Evolutionary conservation across 2,888 invertebrate species (phyloP).

Genomic region (Lepidocyrtoides sp.): DNA sequence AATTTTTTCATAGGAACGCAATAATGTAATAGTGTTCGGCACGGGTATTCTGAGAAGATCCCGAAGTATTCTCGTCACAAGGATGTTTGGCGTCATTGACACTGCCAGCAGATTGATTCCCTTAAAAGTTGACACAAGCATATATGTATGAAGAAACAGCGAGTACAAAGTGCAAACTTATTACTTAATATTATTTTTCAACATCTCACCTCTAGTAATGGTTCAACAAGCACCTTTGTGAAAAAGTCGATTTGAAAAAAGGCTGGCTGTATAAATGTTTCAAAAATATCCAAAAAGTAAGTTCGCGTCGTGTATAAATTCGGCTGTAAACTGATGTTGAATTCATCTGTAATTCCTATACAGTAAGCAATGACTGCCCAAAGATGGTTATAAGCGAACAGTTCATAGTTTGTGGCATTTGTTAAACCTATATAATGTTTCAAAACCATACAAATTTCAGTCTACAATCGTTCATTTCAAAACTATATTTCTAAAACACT

Average conservation of each 20-base stretch:
- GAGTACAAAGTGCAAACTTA: too few species aligned
- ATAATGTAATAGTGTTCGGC: neutral
- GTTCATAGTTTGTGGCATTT: conserved; percentile 46
- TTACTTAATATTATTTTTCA: too few species aligned
- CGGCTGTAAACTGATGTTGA: conserved; percentile 57
- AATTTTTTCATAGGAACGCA: conserved; percentile 18
- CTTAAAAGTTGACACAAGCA: too few species aligned
- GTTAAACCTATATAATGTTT: too few species aligned
- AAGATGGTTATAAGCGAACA: conserved; percentile 60
- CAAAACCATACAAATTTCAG: too few species aligned
- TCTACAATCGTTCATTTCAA: too few species aligned
- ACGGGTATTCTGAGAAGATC: conserved; percentile 53
- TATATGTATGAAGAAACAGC: too few species aligned
- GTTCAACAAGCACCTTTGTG: conserved; percentile 28
- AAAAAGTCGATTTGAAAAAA: conserved; percentile 55
- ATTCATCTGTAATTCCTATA: conserved; percentile 60
- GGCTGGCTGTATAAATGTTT: conserved; percentile 52
- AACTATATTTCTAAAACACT: too few species aligned
- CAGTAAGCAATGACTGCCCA: conserved; percentile 57
- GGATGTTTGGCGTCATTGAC: conserved; percentile 38
- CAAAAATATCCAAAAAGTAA: conserved; percentile 62
- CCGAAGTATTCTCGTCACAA: conserved; percentile 33
- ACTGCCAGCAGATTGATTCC: conserved; percentile 37
- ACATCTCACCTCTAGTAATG: conserved; percentile 43
- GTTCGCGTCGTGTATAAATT: conserved; percentile 35